Conservation (phyloP, 2,113 vertebrate species). For the Tachysurus vachellii region DNA sequence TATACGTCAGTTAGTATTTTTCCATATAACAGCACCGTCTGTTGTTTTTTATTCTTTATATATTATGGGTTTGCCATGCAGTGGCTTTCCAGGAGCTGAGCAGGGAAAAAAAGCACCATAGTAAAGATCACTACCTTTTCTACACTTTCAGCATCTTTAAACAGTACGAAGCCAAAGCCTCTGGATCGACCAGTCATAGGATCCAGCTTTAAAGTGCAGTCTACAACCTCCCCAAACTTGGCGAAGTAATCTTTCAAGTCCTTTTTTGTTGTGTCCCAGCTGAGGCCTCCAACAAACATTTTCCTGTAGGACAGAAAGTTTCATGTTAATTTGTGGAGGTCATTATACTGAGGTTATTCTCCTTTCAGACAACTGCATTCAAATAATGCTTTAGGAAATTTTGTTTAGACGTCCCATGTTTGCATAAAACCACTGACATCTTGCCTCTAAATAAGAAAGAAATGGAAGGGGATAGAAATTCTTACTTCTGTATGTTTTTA, state of each 20-base stretch:
- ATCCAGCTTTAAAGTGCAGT: constrained; percentile 97
- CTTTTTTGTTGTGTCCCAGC: constrained; percentile 99
- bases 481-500: neutral
- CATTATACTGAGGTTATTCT: neutral
- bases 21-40: neutral
- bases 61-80: neutral
- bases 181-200: constrained; percentile 95
- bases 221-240: constrained; percentile 96
- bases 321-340: neutral
- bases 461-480: neutral
- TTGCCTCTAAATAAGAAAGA: neutral
- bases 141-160: constrained; percentile 93
- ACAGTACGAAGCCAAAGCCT: constrained; percentile 96
- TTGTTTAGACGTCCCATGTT: neutral
- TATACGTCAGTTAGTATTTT: neutral
- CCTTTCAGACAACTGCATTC: neutral
- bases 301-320: constrained; percentile 76
- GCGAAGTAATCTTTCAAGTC: constrained; percentile 98
- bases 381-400: neutral
- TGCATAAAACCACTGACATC: neutral
- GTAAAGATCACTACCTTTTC: constrained; percentile 83
- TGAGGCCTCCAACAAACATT: constrained; percentile 98
- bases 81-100: neutral
- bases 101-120: neutral
- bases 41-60: neutral